A percentile compares a stretch with the other conserved stretches of the same genome.
Conservation (phyloP, 2,888 invertebrate species). For the Polylopha cassiicola region DNA sequence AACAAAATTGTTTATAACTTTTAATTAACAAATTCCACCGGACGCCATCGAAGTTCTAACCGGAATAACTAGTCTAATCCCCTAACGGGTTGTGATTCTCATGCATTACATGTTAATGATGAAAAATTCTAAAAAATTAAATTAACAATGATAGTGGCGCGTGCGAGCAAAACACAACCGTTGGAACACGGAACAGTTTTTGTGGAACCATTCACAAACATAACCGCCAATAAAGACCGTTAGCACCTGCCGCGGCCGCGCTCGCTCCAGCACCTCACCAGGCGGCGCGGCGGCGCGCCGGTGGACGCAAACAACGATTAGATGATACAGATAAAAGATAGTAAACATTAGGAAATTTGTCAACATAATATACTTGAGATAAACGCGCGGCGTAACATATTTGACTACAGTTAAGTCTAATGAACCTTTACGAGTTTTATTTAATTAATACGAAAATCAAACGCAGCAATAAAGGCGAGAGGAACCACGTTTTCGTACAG, state of each 20-base stretch:
- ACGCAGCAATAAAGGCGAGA: conserved; percentile 14
- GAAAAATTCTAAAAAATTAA: too few species aligned
- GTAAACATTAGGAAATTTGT: too few species aligned
- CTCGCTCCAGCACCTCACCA: too few species aligned
- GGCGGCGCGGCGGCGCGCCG: too few species aligned
- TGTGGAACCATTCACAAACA: conserved; percentile 59
- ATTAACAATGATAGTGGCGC: too few species aligned
- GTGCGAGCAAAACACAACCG: conserved; percentile 49
- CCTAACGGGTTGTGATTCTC: conserved; percentile 1
- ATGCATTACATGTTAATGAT: neutral
- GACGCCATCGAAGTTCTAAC: neutral
- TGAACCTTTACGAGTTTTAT: conserved; percentile 24
- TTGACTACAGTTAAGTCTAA: conserved; percentile 26
- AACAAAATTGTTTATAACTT: neutral
- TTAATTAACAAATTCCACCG: conserved; percentile 3
- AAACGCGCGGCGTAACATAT: conserved; percentile 12
- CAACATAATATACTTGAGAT: too few species aligned
- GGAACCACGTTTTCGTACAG: conserved; percentile 48
- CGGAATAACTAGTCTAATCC: conserved; percentile 1
- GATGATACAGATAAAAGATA: too few species aligned
- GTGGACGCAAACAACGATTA: too few species aligned
- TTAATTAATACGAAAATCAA: conserved; percentile 24
- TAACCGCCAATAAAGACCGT: conserved; percentile 68
- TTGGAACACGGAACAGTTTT: conserved; percentile 56
- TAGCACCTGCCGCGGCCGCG: conserved; percentile 55